phyloP scores from a whole-genome alignment of 2,797 vertebrate species.

The Diplodus puntazzo region DNA sequence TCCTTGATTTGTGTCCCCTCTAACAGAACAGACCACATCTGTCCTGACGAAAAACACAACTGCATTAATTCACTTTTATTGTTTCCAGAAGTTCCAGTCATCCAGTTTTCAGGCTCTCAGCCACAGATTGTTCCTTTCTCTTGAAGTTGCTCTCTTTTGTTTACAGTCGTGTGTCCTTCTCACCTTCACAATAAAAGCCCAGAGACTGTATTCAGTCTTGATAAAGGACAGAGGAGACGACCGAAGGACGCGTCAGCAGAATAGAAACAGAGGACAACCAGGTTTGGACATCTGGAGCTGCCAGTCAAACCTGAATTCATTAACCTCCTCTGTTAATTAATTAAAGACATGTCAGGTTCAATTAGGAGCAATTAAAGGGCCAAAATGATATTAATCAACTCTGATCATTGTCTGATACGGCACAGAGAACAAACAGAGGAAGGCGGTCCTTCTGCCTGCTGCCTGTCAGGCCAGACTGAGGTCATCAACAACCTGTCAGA shows the following conservation, averaged over 20 bases:
- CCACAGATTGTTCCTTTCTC: no score
- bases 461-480: not conserved
- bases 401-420: slow-evolving; percentile 15
- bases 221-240: slow-evolving; percentile 1
- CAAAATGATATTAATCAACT: slow-evolving; percentile 16
- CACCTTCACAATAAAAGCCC: slow-evolving; percentile 1
- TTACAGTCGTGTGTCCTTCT: not conserved
- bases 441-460: not conserved
- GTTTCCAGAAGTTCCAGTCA: no score
- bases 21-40: no score
- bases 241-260: slow-evolving; percentile 27
- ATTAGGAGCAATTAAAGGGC: slow-evolving; percentile 54
- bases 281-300: slow-evolving; percentile 61
- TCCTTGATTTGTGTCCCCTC: no score
- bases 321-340: slow-evolving; percentile 60
- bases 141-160: not conserved
- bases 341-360: slow-evolving; percentile 47
- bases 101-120: no score
- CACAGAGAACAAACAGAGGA: not conserved
- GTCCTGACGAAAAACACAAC: no score
- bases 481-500: not conserved
- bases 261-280: slow-evolving; percentile 30
- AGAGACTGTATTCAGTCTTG: not conserved
- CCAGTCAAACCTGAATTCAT: slow-evolving; percentile 54
- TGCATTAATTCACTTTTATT: no score